Evolutionary conservation across 2,797 vertebrate genomes (phyloP).

Genomic region (Spatula clypeata): DNA sequence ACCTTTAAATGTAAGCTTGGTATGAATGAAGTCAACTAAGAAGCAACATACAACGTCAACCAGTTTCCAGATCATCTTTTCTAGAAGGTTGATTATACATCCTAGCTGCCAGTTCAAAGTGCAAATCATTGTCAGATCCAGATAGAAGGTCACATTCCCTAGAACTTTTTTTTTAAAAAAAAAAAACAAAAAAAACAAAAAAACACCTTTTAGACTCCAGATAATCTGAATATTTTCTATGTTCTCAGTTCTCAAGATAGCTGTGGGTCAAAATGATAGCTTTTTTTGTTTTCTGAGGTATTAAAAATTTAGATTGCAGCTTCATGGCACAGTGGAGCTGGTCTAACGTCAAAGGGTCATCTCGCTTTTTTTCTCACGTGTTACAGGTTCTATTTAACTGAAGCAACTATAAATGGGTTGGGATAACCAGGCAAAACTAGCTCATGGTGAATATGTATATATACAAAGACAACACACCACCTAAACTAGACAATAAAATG

Average conservation of each 20-base stretch:
- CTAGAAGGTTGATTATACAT: rapidly evolving
- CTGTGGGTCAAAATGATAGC: not conserved
- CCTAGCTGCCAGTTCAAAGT: not conserved
- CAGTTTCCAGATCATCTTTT: not conserved
- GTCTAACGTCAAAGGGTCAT: not conserved
- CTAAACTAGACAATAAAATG: not conserved
- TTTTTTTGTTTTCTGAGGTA: not conserved
- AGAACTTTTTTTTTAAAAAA: not conserved
- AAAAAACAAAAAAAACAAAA: not conserved
- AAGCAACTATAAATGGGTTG: not conserved
- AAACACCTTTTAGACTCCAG: not conserved
- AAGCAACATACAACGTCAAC: not conserved
- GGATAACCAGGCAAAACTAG: not conserved
- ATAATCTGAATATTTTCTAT: not conserved
- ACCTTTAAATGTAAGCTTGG: not conserved
- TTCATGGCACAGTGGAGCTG: not conserved
- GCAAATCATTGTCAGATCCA: not conserved
- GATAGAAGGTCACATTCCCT: not conserved
- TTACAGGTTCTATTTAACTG: not conserved
- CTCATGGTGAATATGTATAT: not conserved
- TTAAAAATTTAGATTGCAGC: not conserved
- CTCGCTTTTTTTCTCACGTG: not conserved
- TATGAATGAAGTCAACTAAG: not conserved
- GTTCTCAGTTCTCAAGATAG: not conserved
- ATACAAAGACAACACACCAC: not conserved